These are phyloP conservation scores for Lapara coniferarum DNA, from an alignment of 2,888 invertebrate genomes.

Conservation along the genomic window DNA sequence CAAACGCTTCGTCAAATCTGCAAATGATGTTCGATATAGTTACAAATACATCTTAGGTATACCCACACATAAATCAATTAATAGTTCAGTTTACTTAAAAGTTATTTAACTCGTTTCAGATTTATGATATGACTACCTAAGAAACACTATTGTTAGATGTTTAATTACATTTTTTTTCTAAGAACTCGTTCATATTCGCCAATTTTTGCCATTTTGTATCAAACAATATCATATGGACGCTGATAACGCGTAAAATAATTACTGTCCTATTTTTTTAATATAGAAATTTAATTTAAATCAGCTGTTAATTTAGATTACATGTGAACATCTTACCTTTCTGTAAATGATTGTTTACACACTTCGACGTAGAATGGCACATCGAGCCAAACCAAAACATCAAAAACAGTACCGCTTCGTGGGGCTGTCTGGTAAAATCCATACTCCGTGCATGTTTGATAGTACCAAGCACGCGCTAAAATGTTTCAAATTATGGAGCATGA, in stretches of 20 bases:
- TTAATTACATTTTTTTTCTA: too few relatives aligned
- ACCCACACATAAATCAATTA: background rate
- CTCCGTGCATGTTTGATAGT: slow-evolving; percentile 94
- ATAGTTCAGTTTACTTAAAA: background rate
- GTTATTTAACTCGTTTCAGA: too few relatives aligned
- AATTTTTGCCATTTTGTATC: too few relatives aligned
- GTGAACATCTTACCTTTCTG: slow-evolving; percentile 51
- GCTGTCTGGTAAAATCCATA: slow-evolving; percentile 92
- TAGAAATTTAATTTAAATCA: too few relatives aligned
- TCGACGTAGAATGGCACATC: slow-evolving; percentile 68
- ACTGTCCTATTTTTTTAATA: too few relatives aligned
- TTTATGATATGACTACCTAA: background rate
- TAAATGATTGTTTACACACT: slow-evolving; percentile 62
- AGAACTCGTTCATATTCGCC: too few relatives aligned
- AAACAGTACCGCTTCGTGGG: slow-evolving; percentile 66
- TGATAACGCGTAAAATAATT: too few relatives aligned
- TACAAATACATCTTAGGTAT: too few relatives aligned
- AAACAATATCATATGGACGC: too few relatives aligned
- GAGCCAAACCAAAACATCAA: slow-evolving; percentile 68
- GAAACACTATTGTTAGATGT: too few relatives aligned
- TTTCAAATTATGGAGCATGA: background rate
- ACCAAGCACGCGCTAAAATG: slow-evolving; percentile 88
- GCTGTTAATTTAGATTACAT: too few relatives aligned
- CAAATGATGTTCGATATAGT: slow-evolving; percentile 17
- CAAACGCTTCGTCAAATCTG: slow-evolving; percentile 68